phyloP scores from a whole-genome alignment of 2,888 invertebrate genomes.

The Elmis aenea region DNA sequence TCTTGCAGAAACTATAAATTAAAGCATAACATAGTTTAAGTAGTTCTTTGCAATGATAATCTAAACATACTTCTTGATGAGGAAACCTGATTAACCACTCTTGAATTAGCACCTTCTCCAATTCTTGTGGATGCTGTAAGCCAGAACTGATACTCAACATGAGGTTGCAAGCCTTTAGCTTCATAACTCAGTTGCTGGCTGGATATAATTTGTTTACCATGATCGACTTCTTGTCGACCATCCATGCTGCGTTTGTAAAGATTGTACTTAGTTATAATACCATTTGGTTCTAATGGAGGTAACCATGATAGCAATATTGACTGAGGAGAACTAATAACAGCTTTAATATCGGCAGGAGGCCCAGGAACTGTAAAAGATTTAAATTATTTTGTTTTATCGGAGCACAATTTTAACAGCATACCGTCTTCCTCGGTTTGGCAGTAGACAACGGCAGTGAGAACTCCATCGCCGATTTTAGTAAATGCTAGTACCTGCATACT shows the following conservation, averaged over 20 bases:
- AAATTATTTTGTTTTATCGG: background rate
- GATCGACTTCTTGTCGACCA: constrained; percentile 63
- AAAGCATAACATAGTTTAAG: too few relatives aligned
- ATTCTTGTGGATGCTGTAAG: constrained; percentile 72
- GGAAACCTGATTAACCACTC: constrained; percentile 62
- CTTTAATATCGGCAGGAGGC: constrained; percentile 74
- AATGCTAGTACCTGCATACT: constrained; percentile 74
- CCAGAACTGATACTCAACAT: constrained; percentile 74
- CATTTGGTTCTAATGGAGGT: constrained; percentile 69
- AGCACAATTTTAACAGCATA: too few relatives aligned
- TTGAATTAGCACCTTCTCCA: constrained; percentile 71
- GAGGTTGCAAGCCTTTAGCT: constrained; percentile 61
- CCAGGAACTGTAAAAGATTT: constrained; percentile 59
- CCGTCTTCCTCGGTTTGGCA: constrained; percentile 77
- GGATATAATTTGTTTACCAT: constrained; percentile 61
- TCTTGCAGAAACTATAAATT: constrained; percentile 55
- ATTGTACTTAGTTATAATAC: constrained; percentile 70
- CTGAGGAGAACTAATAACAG: constrained; percentile 67
- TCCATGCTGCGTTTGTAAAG: constrained; percentile 65
- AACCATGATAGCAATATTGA: constrained; percentile 75
- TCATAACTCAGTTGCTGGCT: constrained; percentile 62
- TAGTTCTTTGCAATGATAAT: background rate
- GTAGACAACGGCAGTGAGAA: constrained; percentile 60
- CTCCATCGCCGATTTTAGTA: constrained; percentile 74
- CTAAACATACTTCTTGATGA: constrained; percentile 51